Evolutionary conservation across 1,140 invertebrate genomes (phyloP), one percentile per base, ranked within the genome.

Genomic region (Papilio dardanus): DNA sequence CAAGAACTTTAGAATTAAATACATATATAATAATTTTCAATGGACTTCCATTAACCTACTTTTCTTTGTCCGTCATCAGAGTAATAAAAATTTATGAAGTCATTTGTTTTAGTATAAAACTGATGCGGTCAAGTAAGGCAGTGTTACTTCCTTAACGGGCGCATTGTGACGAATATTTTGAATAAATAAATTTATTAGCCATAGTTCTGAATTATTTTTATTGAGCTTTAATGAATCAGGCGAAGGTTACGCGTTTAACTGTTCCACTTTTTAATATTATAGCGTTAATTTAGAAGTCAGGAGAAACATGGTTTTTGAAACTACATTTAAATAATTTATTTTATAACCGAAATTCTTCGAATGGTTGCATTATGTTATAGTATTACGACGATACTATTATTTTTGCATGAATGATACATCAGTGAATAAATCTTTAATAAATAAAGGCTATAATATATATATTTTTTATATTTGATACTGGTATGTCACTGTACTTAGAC

Each of bases 181-280:
- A 28, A 62, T 62, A 28, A 62, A 62, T 62, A 12, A 30, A 62
- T 62, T 28, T 30, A 62, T 62, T 62, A 62, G 54, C 54, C 21
- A 62, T 62, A 62, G 24, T 62, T 62, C 24, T 30, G 54, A 30
- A 21, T 62, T 62, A 10, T 12, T 16, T 62, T 62, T 16, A 28
- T 62, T 10, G 54, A 62, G 30, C 54, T 28, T 62, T 30, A 62
- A 62, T 62, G 54, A 28, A 62, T 14, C 54, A 14, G 21, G 2
- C 12, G 12, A 62, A 62, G 21, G 54, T 62, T 62, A 28, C 24
- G 54, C 6, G 30, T 28, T 62, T 62, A 62, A 62, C 54, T 62
- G 54, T 62, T 62, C 54, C 24, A 62, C 54, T 28, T 62, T 62
- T 28, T 28, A 62, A 62, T 28, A 28, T 62, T 62, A 54, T 14